phyloP scores from a whole-genome alignment of 2,113 vertebrate genomes.

The Boleophthalmus pectinirostris region DNA sequence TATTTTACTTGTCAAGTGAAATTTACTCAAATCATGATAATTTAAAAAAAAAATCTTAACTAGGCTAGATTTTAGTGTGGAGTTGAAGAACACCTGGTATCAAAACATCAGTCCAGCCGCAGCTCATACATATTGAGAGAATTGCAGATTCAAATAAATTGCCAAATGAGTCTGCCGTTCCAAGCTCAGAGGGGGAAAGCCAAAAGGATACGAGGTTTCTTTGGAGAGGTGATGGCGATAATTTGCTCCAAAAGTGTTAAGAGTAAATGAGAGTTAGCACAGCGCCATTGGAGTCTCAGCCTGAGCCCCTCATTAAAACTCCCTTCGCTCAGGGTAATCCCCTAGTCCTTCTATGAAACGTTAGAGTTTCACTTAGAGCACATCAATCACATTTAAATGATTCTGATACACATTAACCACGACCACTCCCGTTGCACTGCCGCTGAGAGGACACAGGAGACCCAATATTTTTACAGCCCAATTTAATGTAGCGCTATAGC shows the following conservation, averaged over 20 bases:
- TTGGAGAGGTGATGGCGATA: not conserved
- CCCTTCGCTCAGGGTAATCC: slow-evolving; percentile 10
- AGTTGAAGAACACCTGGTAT: not conserved
- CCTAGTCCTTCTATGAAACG: slow-evolving; percentile 32
- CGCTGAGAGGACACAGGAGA: slow-evolving; percentile 10
- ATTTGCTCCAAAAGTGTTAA: slow-evolving; percentile 10
- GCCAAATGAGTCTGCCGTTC: not conserved
- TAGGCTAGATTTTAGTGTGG: too few relatives aligned
- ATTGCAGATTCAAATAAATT: not conserved
- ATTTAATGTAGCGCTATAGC: too few relatives aligned
- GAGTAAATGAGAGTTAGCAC: slow-evolving; percentile 19
- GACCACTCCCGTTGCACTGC: slow-evolving; percentile 30
- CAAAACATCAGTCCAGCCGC: not conserved
- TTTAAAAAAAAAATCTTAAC: too few relatives aligned
- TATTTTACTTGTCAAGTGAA: too few relatives aligned
- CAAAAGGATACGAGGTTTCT: not conserved
- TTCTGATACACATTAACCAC: slow-evolving; percentile 35
- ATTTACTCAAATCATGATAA: too few relatives aligned
- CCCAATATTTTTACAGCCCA: slow-evolving; percentile 26
- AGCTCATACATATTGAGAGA: not conserved
- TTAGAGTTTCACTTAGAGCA: slow-evolving; percentile 48
- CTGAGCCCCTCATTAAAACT: slow-evolving; percentile 33
- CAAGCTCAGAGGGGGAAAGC: not conserved
- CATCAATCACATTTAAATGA: slow-evolving; percentile 48
- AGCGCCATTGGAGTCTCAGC: slow-evolving; percentile 24